These are phyloP conservation scores for Ramazzottius varieornatus DNA, from an alignment of 2,888 invertebrate species.

Conservation along the genomic window DNA sequence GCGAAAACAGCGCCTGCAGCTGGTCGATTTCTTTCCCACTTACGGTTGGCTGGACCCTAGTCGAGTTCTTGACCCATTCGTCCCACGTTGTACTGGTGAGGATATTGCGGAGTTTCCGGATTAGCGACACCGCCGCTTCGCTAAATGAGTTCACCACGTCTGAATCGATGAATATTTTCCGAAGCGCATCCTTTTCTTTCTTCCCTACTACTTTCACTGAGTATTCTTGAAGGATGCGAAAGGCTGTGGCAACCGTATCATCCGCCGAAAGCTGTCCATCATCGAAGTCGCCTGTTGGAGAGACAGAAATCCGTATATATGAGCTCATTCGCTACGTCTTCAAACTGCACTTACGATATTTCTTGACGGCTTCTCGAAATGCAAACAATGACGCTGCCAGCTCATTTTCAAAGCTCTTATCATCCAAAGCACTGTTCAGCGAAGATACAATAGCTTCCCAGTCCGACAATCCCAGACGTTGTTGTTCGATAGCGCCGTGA, in stretches of 20 bases:
- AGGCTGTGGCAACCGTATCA: not conserved
- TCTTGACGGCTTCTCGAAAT: not conserved
- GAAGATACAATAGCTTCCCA: not conserved
- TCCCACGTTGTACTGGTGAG: constrained; percentile 20
- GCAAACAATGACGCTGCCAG: not conserved
- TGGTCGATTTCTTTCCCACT: not conserved
- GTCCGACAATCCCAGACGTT: not conserved
- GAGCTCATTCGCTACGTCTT: no score
- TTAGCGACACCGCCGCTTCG: not conserved
- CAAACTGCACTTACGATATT: not conserved
- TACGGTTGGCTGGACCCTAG: constrained; percentile 5
- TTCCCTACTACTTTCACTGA: not conserved
- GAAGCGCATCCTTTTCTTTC: not conserved
- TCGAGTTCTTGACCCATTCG: constrained; percentile 13
- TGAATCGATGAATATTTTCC: not conserved
- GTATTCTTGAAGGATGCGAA: not conserved
- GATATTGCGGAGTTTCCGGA: not conserved
- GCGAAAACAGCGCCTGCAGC: not conserved
- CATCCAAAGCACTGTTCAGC: not conserved
- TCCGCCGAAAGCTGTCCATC: not conserved
- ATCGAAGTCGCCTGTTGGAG: no score
- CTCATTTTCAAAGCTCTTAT: not conserved
- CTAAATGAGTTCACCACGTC: not conserved
- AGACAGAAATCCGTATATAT: no score
- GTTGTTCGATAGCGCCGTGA: not conserved